These are phyloP conservation scores for Drosophila mayaguana DNA, from an alignment of 2,888 invertebrate species.

Conservation along the genomic window DNA sequence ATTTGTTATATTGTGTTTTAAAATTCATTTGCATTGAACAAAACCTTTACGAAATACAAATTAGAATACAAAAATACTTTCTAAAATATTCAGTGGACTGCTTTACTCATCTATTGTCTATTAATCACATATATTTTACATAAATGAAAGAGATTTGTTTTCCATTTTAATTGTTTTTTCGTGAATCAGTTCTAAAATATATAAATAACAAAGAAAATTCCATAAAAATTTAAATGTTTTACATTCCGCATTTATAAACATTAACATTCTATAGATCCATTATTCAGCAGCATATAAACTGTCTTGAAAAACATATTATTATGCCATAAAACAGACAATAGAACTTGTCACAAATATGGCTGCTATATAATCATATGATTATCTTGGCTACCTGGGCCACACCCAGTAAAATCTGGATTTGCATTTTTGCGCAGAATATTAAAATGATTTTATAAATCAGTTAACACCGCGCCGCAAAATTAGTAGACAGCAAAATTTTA, in stretches of 20 bases:
- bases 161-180: background rate
- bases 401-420: conserved; percentile 31
- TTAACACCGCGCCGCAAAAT: conserved; percentile 40
- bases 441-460: conserved; percentile 29
- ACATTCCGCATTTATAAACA: background rate
- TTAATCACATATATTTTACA: background rate
- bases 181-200: conserved; percentile 1
- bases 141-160: background rate
- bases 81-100: background rate
- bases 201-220: conserved; percentile 2
- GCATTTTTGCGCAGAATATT: conserved; percentile 48
- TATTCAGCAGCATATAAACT: conserved; percentile 40
- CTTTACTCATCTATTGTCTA: background rate
- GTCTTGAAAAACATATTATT: conserved; percentile 40
- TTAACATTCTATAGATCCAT: conserved; percentile 4
- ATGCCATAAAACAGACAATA: conserved; percentile 43
- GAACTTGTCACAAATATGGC: conserved; percentile 43
- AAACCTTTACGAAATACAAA: background rate
- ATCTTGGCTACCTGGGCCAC: conserved; percentile 37
- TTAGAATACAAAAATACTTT: background rate
- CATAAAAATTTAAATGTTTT: background rate
- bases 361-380: conserved; percentile 53
- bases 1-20: too few relatives aligned
- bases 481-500: background rate
- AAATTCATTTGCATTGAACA: background rate